Evolutionary conservation across 2,888 invertebrate species (phyloP), one percentile per base, ranked within the genome.

Genomic region (Corbicula japonica): DNA sequence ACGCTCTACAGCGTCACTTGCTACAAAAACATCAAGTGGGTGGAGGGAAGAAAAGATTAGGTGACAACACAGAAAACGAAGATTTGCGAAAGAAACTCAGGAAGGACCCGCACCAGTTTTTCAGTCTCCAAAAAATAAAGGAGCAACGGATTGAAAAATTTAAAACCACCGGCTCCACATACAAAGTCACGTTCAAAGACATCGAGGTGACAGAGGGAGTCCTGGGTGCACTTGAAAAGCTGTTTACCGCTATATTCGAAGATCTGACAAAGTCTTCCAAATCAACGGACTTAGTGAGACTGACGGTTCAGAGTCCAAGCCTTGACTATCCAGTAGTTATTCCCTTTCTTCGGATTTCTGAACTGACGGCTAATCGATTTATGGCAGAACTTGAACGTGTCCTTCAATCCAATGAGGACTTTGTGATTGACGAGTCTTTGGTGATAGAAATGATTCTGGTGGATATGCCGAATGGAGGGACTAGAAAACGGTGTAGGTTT

Each of bases 241-340:
- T 75, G 23, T 63, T 70, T 50, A 23, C 35, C 0, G 26, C 63
- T 30, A 61, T 76, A 2, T 35, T 76, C 30, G 35, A 44, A 26
- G 62, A 77, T 28, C 18, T 77, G 32, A 77, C 73, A 5, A 60
- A 41, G 52, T 58, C 50, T 8, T 18, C 70, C 1, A 71, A 76
- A 56, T 35, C 70, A 23, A 34, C 50, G 2, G 71, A 76, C 48
- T 38, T 63, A 5, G 54, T 76, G 2, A n/a, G 76, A 41, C 4
- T 76, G 21, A 54, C 38, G 10, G 63, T 65, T 26, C 76, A 76
- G 35, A 71, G 63, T 46, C 76, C 70, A n/a, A n/a, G n/a, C n/a
- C n/a, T n/a, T n/a, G n/a, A n/a, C n/a, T n/a, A n/a, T n/a, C n/a
- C n/a, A n/a, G n/a, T n/a, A n/a, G n/a, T n/a, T n/a, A n/a, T n/a